These are phyloP conservation scores for Colius striatus DNA, from an alignment of 2,113 vertebrate species.

Conservation along the genomic window DNA sequence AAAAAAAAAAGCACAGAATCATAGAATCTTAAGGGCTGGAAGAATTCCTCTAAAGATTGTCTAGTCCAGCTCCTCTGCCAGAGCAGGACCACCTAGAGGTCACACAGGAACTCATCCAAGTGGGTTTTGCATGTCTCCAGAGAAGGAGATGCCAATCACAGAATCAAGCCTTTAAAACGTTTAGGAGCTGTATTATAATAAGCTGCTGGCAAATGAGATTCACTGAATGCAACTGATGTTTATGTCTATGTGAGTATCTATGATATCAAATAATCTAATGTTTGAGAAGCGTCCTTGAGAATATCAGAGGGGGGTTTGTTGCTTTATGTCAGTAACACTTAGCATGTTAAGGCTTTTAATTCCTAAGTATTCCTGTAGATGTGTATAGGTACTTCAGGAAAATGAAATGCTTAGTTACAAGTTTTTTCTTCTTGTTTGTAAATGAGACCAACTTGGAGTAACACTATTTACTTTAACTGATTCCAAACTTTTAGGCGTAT, in stretches of 20 bases:
- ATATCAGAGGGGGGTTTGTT: not conserved
- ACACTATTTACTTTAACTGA: conserved; percentile 41
- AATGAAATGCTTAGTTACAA: conserved; percentile 16
- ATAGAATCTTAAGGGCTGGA: no score
- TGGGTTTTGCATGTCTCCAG: no score
- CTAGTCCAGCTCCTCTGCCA: no score
- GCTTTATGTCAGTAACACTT: not conserved
- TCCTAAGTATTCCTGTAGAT: not conserved
- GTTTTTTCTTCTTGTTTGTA: not conserved
- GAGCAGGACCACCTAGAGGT: no score
- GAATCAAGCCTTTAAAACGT: not conserved
- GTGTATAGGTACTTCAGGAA: not conserved
- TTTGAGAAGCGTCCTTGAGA: conserved; percentile 23
- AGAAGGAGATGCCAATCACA: no score
- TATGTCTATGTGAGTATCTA: conserved; percentile 38
- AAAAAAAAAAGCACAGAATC: not conserved
- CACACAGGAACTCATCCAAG: no score
- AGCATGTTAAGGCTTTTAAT: conserved; percentile 14
- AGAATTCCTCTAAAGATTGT: no score
- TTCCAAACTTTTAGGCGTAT: not conserved
- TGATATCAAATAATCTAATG: conserved; percentile 38
- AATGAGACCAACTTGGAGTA: not conserved
- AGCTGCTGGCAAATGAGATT: conserved; percentile 11
- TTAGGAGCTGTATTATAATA: not conserved
- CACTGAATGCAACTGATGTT: not conserved